Conservation (phyloP, 2,113 vertebrate genomes). For the Grallaria varia region DNA sequence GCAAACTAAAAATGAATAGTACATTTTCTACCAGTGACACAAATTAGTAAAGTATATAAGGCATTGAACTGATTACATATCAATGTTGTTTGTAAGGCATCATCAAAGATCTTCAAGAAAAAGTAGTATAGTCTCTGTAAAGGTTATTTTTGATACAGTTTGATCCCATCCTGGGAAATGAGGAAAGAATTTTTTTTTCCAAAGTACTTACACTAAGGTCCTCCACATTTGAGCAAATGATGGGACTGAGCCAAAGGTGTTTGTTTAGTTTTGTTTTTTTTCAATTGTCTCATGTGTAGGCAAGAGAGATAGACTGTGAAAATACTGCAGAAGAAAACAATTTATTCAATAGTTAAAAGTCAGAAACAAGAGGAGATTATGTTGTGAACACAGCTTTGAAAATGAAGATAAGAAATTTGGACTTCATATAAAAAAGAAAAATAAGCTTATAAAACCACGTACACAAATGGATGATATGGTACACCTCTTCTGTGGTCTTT, state of each 20-base stretch:
- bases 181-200: not conserved
- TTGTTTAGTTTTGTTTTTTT: not conserved
- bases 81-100: not conserved
- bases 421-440: not conserved
- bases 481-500: not conserved
- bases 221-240: not conserved
- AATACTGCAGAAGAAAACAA: not conserved
- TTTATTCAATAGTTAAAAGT: not conserved
- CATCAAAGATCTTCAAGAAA: not conserved
- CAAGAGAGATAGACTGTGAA: not conserved
- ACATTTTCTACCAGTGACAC: not conserved
- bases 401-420: not conserved
- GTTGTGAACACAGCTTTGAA: not conserved
- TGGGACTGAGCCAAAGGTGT: not conserved
- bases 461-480: not conserved
- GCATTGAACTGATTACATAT: not conserved
- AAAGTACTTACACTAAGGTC: not conserved
- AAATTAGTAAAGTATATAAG: not conserved
- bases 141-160: not conserved
- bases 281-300: accelerated
- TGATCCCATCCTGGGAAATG: not conserved
- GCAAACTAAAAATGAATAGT: not conserved
- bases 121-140: not conserved
- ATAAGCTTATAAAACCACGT: not conserved
- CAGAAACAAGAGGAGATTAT: not conserved